phyloP scores from a whole-genome alignment of 2,888 invertebrate genomes.

The Cheilosia urbana region DNA sequence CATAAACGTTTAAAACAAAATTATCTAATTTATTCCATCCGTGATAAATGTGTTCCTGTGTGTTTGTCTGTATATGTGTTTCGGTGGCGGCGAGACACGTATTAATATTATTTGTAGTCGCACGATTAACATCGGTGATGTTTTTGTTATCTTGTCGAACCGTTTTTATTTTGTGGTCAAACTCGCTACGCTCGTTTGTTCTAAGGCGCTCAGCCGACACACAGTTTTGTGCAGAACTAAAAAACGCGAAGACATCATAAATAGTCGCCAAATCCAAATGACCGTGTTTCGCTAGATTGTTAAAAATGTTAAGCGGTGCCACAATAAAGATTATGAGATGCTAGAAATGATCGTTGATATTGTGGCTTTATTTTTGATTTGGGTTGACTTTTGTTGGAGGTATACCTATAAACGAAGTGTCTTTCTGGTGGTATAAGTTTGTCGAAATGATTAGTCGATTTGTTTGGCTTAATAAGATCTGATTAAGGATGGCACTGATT shows the following conservation, averaged over 20 bases:
- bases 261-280: constrained; percentile 47
- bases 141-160: constrained; percentile 58
- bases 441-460: constrained; percentile 44
- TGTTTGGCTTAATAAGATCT: constrained; percentile 63
- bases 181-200: constrained; percentile 33
- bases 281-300: constrained; percentile 45
- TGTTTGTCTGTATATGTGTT: neutral
- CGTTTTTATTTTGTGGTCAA: constrained; percentile 44
- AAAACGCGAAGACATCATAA: constrained; percentile 18
- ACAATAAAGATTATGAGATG: constrained; percentile 27
- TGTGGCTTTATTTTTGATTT: constrained; percentile 22
- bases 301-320: constrained; percentile 53
- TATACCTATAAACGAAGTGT: neutral
- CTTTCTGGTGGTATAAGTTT: constrained; percentile 35
- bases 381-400: neutral
- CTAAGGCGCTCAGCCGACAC: constrained; percentile 39
- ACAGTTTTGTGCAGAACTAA: constrained; percentile 3
- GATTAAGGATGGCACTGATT: constrained; percentile 29
- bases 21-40: constrained; percentile 35
- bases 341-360: neutral
- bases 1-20: constrained; percentile 37
- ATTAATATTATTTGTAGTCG: constrained; percentile 53
- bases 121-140: constrained; percentile 48
- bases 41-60: neutral
- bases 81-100: neutral